Evolutionary conservation across 2,113 vertebrate species (phyloP), one percentile per base, ranked within the genome.

Genomic region (Rhea americana): DNA sequence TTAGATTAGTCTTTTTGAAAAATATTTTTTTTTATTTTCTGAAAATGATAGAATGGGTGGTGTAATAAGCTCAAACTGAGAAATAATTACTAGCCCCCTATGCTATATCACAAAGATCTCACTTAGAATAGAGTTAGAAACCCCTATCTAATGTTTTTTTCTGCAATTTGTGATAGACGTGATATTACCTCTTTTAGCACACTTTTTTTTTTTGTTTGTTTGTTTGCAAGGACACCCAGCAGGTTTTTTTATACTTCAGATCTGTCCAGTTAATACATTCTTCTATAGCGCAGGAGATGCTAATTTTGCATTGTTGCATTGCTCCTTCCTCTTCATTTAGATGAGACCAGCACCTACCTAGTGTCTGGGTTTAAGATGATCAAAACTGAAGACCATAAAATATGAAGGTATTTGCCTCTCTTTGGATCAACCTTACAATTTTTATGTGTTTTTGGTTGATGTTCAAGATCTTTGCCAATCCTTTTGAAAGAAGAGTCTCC

Each of bases 361-460:
- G 28, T 72, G 25, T 39, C 70, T 39, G 77, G 85, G 78, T 41
- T 95, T 94, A 85, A 76, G 87, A 92, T 93, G 81, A 50, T 85
- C 79, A 86, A 80, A 84, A 59, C 50, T 78, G 80, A 71, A 50
- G 25, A 51, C 77, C 90, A 79, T 83, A 70, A 94, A 87, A 81
- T 83, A 51, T 80, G 48, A 87, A 93, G 65, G 47, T 43, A 87
- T 85, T 78, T 79, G 24, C 30, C 28, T 91, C 85, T 80, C 88
- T 32, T 51, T 67, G 82, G 53, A 67, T 87, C 55, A 86, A 68
- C 59, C 35, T 96, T 80, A 65, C 53, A 90, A 41, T 72, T 74
- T 74, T 65, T 32, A 30, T 30, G 53, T 7, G 9, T 74, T 85
- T 96, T 88, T 76, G 35, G 50, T 80, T 85, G 66, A 95, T 81